Evolutionary conservation across 2,888 invertebrate species (phyloP), one percentile per base, ranked within the genome.

Genomic region (Philereme vetulata): DNA sequence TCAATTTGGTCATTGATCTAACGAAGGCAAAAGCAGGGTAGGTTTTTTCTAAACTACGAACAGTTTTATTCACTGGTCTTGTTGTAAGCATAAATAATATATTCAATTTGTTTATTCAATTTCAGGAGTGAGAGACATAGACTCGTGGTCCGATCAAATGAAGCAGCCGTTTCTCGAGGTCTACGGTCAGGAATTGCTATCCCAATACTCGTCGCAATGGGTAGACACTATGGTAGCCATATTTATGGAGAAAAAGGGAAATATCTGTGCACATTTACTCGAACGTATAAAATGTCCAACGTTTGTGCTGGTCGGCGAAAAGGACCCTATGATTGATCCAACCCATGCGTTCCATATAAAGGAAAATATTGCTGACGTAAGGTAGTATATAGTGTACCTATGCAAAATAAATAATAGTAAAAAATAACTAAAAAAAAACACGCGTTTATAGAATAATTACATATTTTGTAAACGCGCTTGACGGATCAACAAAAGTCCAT

Each of bases 261-360:
- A 97, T 75, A 93, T 97, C 66, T 97, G 97, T 79, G 94, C 93
- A 60, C 84, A 92, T 3, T 80, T 93, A 32, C 75, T 97, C 42
- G 79, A 92, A 3, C 87, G 94, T 50, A 95, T 98, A 21, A 88
- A 90, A 53, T 96, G 96, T 66, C 96, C 96, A 0, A 96, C 96
- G 0, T 93, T 97, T 34, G 95, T 98, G 68, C 75, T 98, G 43
- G 96, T 98, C 76, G 98, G 98, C 0, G 93, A 94, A 66, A 96
- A 96, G 78, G 98, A 98, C 85, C 94, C 95, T 0, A 88, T 97
- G 86, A 94, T 98, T 4, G 94, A 95, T 1, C 77, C 86, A 34
- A 95, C 95, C 64, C 98, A 98, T 88, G 93, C 95, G 0, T 90
- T 94, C 1, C 95, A 95, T 85, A 86, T 98, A 21, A 91, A 93